Conservation (phyloP, 2,888 invertebrate species). For the Eupithecia insigniata region DNA sequence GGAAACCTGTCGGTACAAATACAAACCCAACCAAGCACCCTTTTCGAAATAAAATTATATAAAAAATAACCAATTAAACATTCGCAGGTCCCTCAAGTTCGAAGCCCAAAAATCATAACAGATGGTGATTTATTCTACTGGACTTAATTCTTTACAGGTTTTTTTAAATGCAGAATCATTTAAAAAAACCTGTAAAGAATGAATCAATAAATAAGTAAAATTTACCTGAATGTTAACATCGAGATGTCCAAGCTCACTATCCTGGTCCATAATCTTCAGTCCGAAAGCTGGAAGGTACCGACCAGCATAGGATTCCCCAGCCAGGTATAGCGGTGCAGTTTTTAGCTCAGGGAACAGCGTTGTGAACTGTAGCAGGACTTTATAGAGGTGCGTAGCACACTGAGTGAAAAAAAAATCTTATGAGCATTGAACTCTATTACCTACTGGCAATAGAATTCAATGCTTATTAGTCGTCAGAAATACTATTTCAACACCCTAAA, state of each 20-base stretch:
- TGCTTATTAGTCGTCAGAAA: not conserved
- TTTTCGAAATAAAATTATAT: no score
- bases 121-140: not conserved
- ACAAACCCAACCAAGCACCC: no score
- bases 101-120: not conserved
- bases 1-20: no score
- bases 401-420: conserved; percentile 45
- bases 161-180: no score
- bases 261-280: conserved; percentile 58
- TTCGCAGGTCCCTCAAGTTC: not conserved
- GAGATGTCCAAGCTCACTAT: conserved; percentile 46
- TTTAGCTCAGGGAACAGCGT: conserved; percentile 83
- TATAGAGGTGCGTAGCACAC: conserved; percentile 82
- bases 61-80: not conserved
- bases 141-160: no score
- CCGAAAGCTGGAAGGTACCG: conserved; percentile 82
- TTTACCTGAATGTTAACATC: conserved; percentile 74
- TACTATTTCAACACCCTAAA: no score
- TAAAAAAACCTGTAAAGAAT: no score
- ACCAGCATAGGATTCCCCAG: conserved; percentile 87
- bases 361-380: conserved; percentile 81
- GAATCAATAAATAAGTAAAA: no score
- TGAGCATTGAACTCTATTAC: no score
- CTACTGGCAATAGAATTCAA: no score
- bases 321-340: conserved; percentile 83